Percentiles rank a stretch among this genome's conserved stretches.
Evolutionary conservation across 2,888 invertebrate species (phyloP).

Genomic region (Noctua fimbriata): DNA sequence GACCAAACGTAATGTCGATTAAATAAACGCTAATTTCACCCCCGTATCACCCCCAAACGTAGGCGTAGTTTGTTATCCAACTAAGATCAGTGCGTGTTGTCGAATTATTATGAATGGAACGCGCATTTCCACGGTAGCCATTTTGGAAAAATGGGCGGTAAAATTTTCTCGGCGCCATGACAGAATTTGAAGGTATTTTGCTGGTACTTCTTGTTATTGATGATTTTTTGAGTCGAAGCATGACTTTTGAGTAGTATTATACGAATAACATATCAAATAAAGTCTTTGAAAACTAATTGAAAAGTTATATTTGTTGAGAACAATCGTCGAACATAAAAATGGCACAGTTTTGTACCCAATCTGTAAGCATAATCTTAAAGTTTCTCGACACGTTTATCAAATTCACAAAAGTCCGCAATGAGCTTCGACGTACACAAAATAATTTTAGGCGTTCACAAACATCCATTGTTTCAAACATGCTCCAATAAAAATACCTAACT

Average conservation of each 20-base stretch:
- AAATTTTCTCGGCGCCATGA: constrained; percentile 67
- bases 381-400: constrained; percentile 60
- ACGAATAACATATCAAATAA: neutral
- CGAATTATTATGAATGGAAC: constrained; percentile 78
- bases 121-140: constrained; percentile 75
- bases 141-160: constrained; percentile 76
- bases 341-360: constrained; percentile 39
- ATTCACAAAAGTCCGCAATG: constrained; percentile 62
- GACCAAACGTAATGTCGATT: constrained; percentile 65
- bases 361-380: constrained; percentile 50
- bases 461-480: constrained; percentile 76
- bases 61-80: constrained; percentile 70
- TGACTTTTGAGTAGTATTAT: neutral
- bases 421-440: constrained; percentile 67
- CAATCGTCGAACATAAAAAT: constrained; percentile 37
- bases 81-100: constrained; percentile 74
- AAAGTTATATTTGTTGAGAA: constrained; percentile 21
- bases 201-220: neutral
- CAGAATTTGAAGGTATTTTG: constrained; percentile 12
- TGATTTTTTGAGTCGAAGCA: no score
- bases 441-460: constrained; percentile 70
- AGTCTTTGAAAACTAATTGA: neutral
- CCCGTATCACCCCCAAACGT: constrained; percentile 67
- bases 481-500: constrained; percentile 77
- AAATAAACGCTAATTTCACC: constrained; percentile 70